Conservation (phyloP, 2,888 invertebrate genomes). For the Patella pellucida region DNA sequence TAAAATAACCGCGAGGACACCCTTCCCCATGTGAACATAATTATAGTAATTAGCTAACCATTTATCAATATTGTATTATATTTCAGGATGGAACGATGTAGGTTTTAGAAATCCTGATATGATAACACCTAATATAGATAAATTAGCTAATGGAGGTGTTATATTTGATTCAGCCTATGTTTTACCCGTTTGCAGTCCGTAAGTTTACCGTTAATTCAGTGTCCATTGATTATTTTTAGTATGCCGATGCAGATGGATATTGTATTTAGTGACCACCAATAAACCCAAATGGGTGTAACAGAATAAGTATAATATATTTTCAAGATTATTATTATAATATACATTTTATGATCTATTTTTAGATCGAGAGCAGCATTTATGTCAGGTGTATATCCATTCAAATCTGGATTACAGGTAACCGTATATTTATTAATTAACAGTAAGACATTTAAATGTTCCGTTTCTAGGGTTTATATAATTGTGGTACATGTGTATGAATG, state of each 20-base stretch:
- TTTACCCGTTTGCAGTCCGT: neutral
- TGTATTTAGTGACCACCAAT: no score
- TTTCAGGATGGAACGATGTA: neutral
- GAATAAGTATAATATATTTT: no score
- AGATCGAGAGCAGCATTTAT: constrained; percentile 30
- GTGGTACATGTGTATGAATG: no score
- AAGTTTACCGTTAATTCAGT: neutral
- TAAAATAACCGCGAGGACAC: no score
- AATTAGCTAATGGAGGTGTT: neutral
- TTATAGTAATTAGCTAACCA: no score
- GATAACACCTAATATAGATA: constrained; percentile 6
- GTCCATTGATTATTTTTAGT: no score
- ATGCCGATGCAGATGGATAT: no score
- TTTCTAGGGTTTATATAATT: no score
- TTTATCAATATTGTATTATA: no score
- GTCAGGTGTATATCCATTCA: constrained; percentile 29
- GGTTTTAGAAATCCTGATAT: constrained; percentile 4
- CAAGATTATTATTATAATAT: no score
- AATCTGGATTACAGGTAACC: constrained; percentile 26
- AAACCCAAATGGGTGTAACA: no score
- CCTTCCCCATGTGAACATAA: no score
- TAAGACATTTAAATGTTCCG: neutral
- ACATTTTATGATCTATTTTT: neutral
- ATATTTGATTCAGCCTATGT: constrained; percentile 5
- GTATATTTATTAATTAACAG: neutral